Evolutionary conservation across 2,888 invertebrate genomes (phyloP), one percentile per base, ranked within the genome.

Genomic region (Notodromas monacha): DNA sequence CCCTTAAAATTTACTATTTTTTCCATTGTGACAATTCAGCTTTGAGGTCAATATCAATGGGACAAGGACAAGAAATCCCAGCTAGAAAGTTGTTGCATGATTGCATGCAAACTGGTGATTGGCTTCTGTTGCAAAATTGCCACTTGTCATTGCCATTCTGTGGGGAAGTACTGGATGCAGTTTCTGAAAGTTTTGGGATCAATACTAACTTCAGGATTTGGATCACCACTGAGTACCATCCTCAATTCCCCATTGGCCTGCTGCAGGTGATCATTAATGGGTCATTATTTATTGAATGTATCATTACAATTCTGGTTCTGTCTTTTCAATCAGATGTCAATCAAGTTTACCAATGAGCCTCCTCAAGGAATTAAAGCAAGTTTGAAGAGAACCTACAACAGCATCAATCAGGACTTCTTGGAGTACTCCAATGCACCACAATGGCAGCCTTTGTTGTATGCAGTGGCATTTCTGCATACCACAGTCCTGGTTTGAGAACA

Each of bases 341-440:
- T 89, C 34, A 89, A 89, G 52, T 89, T 81, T 45, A 89, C 89
- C 2, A 86, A 86, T 47, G 89, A 89, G 52, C 86, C 86, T 10
- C 86, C 89, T 0, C 79, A 81, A 56, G 89, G 84, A 5, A 77
- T 86, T 38, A 56, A 72, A 40, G 84, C 84, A 8, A 81, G 81
- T 45, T 60, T 89, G 54, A 81, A 77, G 47, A 60, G 86, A 45
- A 86, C 86, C 1, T 89, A 86, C 45, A 77, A 79, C 50, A 58
- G 58, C 29, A 64, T 81, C 8, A 72, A 69, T 2, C 84, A 58
- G 55, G 84, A 86, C 45, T 70, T 69, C 33, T 54, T 86, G 40
- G 89, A 89, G 47, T 79, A 79, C 45, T 77, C 81, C 8, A 65
- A 73, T 1, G 65, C 81, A 41, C 55, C 66, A 0, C 81, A 84